Conservation (phyloP, 2,888 invertebrate species). For the Drosophila colorata region DNA sequence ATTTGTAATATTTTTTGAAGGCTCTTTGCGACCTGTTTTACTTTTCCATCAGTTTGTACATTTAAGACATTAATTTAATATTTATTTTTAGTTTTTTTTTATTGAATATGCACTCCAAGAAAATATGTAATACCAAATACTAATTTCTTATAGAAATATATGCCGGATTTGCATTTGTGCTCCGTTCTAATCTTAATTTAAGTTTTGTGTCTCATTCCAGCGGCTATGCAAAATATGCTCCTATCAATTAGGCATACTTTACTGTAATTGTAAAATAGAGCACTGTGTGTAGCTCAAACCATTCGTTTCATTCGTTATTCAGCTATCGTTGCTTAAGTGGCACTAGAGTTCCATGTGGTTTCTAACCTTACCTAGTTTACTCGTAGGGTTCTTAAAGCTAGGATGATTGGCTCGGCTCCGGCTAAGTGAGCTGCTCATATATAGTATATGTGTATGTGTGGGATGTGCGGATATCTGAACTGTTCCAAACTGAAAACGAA, state of each 20-base stretch:
- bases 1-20: constrained; percentile 35
- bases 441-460: constrained; percentile 2
- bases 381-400: constrained; percentile 60
- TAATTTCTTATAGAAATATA: constrained; percentile 28
- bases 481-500: constrained; percentile 27
- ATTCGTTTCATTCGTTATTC: constrained; percentile 67
- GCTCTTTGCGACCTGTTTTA: constrained; percentile 54
- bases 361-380: constrained; percentile 20
- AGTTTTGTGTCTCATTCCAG: constrained; percentile 39
- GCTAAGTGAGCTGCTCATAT: constrained; percentile 24
- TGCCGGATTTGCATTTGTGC: not conserved
- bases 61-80: constrained; percentile 35
- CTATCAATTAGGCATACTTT: constrained; percentile 33
- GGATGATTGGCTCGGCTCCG: constrained; percentile 23
- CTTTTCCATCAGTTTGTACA: constrained; percentile 42
- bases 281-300: constrained; percentile 53
- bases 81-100: constrained; percentile 12
- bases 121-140: constrained; percentile 26
- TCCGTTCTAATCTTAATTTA: constrained; percentile 9
- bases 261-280: constrained; percentile 25
- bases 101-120: constrained; percentile 48
- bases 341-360: constrained; percentile 68
- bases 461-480: not conserved
- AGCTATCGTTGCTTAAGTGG: constrained; percentile 75
- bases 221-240: constrained; percentile 59